Percentiles rank a stretch among this genome's conserved stretches.
Evolutionary conservation across 2,113 vertebrate species (phyloP).

Genomic region (Salvelinus sp.): DNA sequence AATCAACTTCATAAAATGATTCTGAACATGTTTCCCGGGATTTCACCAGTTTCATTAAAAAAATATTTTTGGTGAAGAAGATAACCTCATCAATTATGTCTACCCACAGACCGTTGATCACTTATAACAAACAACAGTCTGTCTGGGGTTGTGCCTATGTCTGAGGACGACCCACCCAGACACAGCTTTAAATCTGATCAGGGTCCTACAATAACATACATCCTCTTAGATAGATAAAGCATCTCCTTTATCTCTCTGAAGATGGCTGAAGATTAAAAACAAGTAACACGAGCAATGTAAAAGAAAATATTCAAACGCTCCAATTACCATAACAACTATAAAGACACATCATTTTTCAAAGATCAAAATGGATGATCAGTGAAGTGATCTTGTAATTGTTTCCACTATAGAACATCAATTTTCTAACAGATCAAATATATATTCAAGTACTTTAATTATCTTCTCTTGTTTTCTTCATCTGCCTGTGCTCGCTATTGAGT

Average conservation of each 20-base stretch:
- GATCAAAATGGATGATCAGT: no score
- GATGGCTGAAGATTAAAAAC: neutral
- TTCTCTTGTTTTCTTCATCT: conserved; percentile 6
- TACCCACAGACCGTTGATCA: conserved; percentile 1
- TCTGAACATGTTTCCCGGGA: neutral
- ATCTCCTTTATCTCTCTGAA: neutral
- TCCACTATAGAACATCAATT: neutral
- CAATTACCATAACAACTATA: neutral
- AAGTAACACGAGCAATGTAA: neutral
- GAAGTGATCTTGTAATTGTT: no score
- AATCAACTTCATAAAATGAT: no score
- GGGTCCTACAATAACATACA: neutral
- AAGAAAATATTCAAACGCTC: neutral
- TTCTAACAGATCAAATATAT: neutral
- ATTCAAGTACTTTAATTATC: neutral
- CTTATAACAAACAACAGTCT: neutral
- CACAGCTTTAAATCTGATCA: neutral
- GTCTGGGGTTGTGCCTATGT: neutral
- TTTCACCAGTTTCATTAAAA: neutral
- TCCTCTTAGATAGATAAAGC: neutral
- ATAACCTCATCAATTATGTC: conserved; percentile 18
- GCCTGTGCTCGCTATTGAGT: neutral
- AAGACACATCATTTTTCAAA: neutral
- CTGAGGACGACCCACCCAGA: neutral
- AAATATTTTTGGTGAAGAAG: neutral